These are phyloP conservation scores for Anolis carolinensis DNA, from an alignment of 2,113 vertebrate genomes.

Conservation along the genomic window DNA sequence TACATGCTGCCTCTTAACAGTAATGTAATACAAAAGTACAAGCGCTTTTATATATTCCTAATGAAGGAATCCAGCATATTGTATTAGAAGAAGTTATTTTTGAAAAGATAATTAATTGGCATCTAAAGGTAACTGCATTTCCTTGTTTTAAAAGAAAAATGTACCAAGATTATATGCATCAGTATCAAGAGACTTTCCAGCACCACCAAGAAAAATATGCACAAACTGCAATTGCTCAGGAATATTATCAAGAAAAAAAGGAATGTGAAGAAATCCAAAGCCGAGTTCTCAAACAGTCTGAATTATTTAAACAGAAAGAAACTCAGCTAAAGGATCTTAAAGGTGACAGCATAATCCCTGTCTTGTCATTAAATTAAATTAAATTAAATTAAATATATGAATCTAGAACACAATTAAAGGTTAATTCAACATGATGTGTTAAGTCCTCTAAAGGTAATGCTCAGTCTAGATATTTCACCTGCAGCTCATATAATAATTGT, in stretches of 20 bases:
- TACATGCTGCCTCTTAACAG: neutral
- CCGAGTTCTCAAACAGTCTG: constrained; percentile 61
- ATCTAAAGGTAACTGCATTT: constrained; percentile 27
- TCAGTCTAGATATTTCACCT: neutral
- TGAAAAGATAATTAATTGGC: neutral
- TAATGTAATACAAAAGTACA: neutral
- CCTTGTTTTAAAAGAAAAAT: constrained; percentile 73
- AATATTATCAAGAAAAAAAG: constrained; percentile 72
- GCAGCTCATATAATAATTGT: neutral
- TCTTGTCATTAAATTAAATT: constrained; percentile 2
- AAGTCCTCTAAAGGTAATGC: neutral
- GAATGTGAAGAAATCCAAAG: constrained; percentile 75
- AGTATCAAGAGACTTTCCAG: constrained; percentile 73
- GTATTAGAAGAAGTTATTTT: neutral
- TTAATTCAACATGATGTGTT: neutral
- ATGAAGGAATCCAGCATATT: neutral
- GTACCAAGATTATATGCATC: constrained; percentile 70
- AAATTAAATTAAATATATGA: neutral
- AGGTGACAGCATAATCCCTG: constrained; percentile 63
- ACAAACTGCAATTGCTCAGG: constrained; percentile 65
- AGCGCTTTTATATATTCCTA: neutral
- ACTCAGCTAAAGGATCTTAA: constrained; percentile 60
- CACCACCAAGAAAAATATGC: constrained; percentile 71
- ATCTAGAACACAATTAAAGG: neutral
- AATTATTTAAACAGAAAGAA: constrained; percentile 71